These are phyloP conservation scores for Gymnopithys bicolor DNA, from an alignment of 2,797 vertebrate species.

Conservation along the genomic window DNA sequence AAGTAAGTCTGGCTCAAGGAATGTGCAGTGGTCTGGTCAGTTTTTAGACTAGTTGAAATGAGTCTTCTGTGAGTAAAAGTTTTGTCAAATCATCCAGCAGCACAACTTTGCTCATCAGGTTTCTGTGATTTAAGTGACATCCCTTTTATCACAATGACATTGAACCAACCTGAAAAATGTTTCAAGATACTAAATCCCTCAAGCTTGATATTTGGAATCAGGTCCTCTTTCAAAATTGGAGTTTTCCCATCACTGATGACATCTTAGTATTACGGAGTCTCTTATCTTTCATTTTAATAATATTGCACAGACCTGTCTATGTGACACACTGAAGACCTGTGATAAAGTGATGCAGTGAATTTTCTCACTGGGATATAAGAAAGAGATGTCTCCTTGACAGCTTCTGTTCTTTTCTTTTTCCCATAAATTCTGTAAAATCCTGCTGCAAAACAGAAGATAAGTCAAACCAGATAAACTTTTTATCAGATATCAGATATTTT, in stretches of 20 bases:
- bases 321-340: conserved; percentile 25
- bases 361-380: conserved; percentile 25
- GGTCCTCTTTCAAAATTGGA: conserved; percentile 48
- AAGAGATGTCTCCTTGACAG: neutral
- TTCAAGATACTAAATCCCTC: conserved; percentile 66
- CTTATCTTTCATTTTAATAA: conserved; percentile 59
- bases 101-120: conserved; percentile 26
- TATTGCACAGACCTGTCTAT: conserved; percentile 39
- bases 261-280: conserved; percentile 46
- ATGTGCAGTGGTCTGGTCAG: neutral
- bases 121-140: conserved; percentile 53
- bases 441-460: neutral
- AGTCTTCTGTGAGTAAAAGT: neutral
- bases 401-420: neutral
- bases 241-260: conserved; percentile 43
- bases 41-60: neutral
- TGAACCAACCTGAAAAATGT: conserved; percentile 60
- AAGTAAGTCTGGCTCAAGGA: neutral
- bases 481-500: conserved; percentile 7
- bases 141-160: conserved; percentile 52
- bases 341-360: conserved; percentile 58
- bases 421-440: neutral
- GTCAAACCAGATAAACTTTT: neutral
- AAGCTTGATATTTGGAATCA: conserved; percentile 55
- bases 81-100: neutral